A percentile compares a stretch with the other conserved stretches of the same genome.
Evolutionary conservation across 2,888 invertebrate species (phyloP).

Genomic region (Drosophila hamatofila): DNA sequence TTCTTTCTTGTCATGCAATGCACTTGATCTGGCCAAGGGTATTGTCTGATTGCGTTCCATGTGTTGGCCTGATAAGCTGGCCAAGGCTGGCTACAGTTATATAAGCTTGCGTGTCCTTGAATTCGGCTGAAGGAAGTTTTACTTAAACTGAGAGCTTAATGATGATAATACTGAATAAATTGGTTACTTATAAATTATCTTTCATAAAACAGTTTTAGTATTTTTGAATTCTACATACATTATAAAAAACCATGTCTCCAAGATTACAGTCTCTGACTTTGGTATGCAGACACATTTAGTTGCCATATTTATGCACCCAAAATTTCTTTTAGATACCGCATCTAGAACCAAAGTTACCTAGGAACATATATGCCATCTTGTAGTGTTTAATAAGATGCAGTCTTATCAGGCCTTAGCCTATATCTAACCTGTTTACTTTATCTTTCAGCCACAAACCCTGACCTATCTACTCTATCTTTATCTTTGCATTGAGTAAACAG

Average conservation of each 20-base stretch:
- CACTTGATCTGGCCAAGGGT: constrained; percentile 37
- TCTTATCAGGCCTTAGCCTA: neutral
- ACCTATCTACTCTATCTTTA: constrained; percentile 1
- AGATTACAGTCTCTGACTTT: no score
- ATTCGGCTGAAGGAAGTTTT: no score
- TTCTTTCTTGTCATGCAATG: neutral
- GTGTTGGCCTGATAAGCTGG: constrained; percentile 24
- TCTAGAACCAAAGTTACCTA: no score
- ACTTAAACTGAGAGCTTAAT: neutral
- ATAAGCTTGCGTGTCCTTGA: neutral
- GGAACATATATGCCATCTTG: no score
- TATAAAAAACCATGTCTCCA: no score
- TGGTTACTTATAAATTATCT: no score
- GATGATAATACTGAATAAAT: no score
- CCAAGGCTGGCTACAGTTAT: neutral
- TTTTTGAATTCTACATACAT: no score
- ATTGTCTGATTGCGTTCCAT: neutral
- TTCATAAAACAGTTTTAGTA: no score
- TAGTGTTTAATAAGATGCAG: neutral
- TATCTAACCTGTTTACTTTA: neutral
- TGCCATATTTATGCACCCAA: no score
- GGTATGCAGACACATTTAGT: no score
- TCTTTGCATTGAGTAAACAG: neutral
- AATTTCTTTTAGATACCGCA: no score
- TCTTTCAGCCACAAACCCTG: neutral